Base-by-base conservation (phyloP, 2,797 vertebrate species). In the Heteromormyrus szaboi region DNA sequence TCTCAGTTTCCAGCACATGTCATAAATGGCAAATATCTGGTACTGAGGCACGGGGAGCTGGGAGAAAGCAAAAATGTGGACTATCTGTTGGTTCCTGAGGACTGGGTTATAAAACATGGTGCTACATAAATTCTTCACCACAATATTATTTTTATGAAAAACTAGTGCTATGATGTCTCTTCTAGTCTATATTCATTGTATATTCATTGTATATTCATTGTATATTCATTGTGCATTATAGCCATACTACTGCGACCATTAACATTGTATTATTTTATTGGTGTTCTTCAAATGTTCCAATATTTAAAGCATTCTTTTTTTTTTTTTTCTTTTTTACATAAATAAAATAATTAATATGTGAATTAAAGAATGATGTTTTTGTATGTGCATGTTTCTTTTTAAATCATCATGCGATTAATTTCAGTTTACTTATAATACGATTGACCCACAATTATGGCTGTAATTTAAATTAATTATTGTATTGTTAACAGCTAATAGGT, bases 401-500 rank as follows among this genome's bases (percentile, higher is more conserved):
- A 44, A 88, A 86, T 85, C 62, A 88, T 86, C 62, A 86, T 50
- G 17, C 59, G 51, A 88, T 90, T 90, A 88, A 88, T 88, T 86
- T 83, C 25, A 62, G 81, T 86, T 86, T 50, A 72, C 48, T 85
- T 48, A 41, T 48, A 72, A 68, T 85, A 56, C 29, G 53, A 76
- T 11, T 41, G 79, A 72, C 68, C 88, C 85, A 53, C 81, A 83
- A 87, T 91, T 89, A 89, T 37, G 44, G 41, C 62, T 62, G 88
- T 51, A 54, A 81, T 81, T 90, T 85, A 86, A 85, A 85, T 86
- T 62, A 88, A 76, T 87, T 88, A 89, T 89, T 17, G 92, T 91
- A 92, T 93, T 93, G 91, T 83, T 88, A 90, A 59, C 25, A 85
- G 86, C 33, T 88, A 87, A 89, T 90, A 87, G 33, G 83, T 44